Evolutionary conservation across 2,888 invertebrate species (phyloP), one percentile per base, ranked within the genome.

Genomic region (Cataglyphis rosenhaueri): DNA sequence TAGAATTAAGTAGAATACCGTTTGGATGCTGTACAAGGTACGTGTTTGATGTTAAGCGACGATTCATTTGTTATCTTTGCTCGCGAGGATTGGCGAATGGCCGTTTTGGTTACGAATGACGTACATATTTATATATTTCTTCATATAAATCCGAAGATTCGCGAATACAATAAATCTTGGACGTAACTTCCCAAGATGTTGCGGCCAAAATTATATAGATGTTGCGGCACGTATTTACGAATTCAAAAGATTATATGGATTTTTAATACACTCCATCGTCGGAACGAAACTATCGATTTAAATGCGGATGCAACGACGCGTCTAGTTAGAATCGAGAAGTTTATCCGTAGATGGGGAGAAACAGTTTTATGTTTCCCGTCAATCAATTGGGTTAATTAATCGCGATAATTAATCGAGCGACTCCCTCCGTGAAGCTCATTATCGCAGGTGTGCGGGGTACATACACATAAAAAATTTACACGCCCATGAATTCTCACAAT

Each of bases 1-100:
- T 97, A 97, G 92, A 89, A 84, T 74, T 70, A 21, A 66, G 55
- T 55, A 68, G 76, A 71, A 75, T 52, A 52, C 21, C 55, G 79
- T 81, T 84, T 78, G 32, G 48, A 44, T 78, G 57, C 52, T 52
- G 64, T 78, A 44, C n/a, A 6, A 52, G 78, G 79, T 65, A 84
- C 44, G 83, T 82, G 82, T 86, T 86, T 76, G 38, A 76, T 76
- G 38, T 76, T 76, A 76, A 48, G 75, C 75, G 84, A 70, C 76
- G 61, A 73, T 61, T 75, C 1, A 59, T 73, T 83, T 73, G 82
- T 84, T 66, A 85, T 78, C 79, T 68, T 86, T 64, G 79, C 74
- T 59, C 71, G 25, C 15, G 29, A 68, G 25, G 66, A 25, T 18
- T 32, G n/a, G 38, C 68, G 52, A 35, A 74, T 74, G 32, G 64